Evolutionary conservation across 2,113 vertebrate genomes (phyloP).

Genomic region (Cynopterus brachyotis): DNA sequence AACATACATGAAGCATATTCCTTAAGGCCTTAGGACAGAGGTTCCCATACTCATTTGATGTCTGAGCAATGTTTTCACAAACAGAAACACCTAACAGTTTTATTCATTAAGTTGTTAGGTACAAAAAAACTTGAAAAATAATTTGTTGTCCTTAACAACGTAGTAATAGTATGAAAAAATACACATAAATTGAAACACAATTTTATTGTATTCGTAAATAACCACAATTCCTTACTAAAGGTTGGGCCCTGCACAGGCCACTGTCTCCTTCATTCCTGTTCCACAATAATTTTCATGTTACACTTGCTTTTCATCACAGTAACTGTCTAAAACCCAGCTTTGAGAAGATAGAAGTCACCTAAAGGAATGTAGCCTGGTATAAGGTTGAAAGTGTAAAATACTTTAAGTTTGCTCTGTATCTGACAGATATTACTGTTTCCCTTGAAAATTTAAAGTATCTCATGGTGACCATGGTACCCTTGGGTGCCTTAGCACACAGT

Average conservation of each 20-base stretch:
- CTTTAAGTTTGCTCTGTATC: background rate
- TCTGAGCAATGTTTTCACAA: background rate
- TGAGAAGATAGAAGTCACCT: background rate
- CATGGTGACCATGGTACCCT: background rate
- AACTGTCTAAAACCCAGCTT: background rate
- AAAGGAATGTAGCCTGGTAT: background rate
- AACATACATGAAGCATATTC: background rate
- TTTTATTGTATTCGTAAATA: background rate
- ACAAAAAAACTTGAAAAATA: background rate
- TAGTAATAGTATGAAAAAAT: background rate
- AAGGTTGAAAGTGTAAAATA: background rate
- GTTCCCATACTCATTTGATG: background rate
- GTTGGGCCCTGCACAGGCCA: background rate
- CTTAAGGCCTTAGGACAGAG: background rate
- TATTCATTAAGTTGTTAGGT: background rate
- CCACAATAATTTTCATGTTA: background rate
- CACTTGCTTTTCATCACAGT: background rate
- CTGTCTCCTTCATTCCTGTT: background rate
- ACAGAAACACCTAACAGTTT: background rate
- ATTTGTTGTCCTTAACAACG: background rate
- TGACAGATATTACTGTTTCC: background rate
- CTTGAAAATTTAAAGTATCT: slow-evolving; percentile 1
- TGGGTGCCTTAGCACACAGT: background rate
- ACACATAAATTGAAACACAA: background rate
- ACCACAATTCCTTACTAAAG: background rate